Evolutionary conservation across 2,797 vertebrate genomes (phyloP), one percentile per base, ranked within the genome.

Genomic region (Myotis pilosus): DNA sequence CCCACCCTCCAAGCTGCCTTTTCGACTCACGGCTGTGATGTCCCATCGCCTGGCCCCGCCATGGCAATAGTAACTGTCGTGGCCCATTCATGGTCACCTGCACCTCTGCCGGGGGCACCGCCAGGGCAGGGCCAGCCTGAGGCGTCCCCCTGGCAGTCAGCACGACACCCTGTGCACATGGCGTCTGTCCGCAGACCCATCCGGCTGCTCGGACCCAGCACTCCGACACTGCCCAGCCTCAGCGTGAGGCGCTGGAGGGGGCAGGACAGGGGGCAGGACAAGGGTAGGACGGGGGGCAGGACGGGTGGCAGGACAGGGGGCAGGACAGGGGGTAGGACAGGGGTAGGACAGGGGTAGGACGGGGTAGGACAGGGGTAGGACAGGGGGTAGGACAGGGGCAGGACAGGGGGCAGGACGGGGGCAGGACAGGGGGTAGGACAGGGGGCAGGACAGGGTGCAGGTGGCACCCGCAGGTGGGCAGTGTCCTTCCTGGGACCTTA

Each of bases 111-210:
- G 12, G 57, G 57, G 38, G 38, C 53, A 53, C 4, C 0, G 60
- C 55, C 53, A 33, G 64, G 55, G 4, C 9, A 41, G 38, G 47
- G 41, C 3, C 7, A 19, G 20, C 47, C 71, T 7, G 30, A 75
- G 53, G 60, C 2, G 17, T 49, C 68, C 8, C 12, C 23, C 1
- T 2, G 16, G 6, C 38, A 4, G n/a, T 55, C 53, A 4, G 53
- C 33, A 44, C 0, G 28, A 66, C 25, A 28, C 9, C 10, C 15
- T 0, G 30, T 3, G n/a, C 57, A 44, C 38, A 13, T 0, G 5
- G 71, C 22, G 44, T 51, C 44, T 33, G 0, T 57, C 11, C 38
- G n/a, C 10, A 7, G 41, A 33, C 25, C 47, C 23, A 1, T 30
- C 55, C 12, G 25, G 74, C 53, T 1, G 0, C 36, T 19, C 36